Conservation (phyloP, 1,140 invertebrate genomes). For the Telenomus remus region DNA sequence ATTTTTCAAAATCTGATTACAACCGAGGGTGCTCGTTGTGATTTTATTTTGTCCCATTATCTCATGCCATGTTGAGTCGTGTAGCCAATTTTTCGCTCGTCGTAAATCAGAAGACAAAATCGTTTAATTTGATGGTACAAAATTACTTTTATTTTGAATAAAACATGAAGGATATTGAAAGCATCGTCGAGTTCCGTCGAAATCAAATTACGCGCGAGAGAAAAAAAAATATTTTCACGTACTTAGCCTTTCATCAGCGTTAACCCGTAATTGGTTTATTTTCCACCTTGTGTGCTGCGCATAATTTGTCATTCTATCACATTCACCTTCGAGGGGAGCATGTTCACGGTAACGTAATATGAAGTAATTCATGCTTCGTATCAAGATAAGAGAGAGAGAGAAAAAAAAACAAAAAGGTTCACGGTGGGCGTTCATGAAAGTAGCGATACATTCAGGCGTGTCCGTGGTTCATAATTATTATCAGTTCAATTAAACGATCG, state of each 20-base stretch:
- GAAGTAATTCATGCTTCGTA: conserved; percentile 32
- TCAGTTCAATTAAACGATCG: conserved; percentile 54
- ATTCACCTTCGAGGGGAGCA: conserved; percentile 21
- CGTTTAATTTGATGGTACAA: too few relatives aligned
- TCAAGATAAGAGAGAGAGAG: conserved; percentile 28
- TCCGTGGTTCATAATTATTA: conserved; percentile 53
- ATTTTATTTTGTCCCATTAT: too few relatives aligned
- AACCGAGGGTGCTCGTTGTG: too few relatives aligned
- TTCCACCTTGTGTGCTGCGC: conserved; percentile 5
- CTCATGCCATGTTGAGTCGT: too few relatives aligned
- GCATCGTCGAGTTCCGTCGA: neutral
- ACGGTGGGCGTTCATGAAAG: conserved; percentile 25
- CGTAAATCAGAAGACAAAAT: too few relatives aligned
- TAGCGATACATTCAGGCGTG: conserved; percentile 4
- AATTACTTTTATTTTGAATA: too few relatives aligned
- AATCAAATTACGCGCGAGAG: neutral
- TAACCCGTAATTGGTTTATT: conserved; percentile 27
- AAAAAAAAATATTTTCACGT: conserved; percentile 5
- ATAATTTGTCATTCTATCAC: conserved; percentile 39
- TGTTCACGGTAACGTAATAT: conserved; percentile 20
- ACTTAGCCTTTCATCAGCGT: conserved; percentile 2
- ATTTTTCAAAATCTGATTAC: too few relatives aligned
- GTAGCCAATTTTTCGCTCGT: too few relatives aligned
- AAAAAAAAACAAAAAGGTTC: too few relatives aligned
- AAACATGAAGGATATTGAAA: too few relatives aligned